Percentiles rank a stretch among this genome's conserved stretches.
These are phyloP conservation scores for Damaliscus lunatus DNA, from an alignment of 2,113 vertebrate species.

Conservation along the genomic window DNA sequence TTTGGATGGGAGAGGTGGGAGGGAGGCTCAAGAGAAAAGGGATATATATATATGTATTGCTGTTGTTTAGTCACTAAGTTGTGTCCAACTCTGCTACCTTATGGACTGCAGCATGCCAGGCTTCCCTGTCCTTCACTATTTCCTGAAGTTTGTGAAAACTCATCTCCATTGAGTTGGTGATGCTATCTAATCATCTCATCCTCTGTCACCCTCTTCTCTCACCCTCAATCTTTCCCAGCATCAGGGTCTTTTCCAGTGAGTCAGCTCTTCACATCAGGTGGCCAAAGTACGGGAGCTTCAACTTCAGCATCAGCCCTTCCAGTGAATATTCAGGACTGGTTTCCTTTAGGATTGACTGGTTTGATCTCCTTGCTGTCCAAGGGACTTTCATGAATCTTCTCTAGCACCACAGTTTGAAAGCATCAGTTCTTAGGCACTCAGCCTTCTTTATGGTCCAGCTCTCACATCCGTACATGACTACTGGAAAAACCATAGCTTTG, in stretches of 20 bases:
- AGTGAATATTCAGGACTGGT: neutral
- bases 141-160: neutral
- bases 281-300: neutral
- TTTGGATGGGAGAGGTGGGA: neutral
- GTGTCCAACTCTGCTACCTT: neutral
- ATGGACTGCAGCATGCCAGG: neutral
- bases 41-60: neutral
- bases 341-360: neutral
- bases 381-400: neutral
- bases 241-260: neutral
- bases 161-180: neutral
- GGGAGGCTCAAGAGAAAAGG: neutral
- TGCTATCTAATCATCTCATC: neutral
- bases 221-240: neutral
- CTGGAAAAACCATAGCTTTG: neutral
- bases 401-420: neutral
- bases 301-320: neutral
- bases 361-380: neutral
- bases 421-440: neutral
- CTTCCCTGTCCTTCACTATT: neutral
- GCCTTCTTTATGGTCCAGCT: neutral
- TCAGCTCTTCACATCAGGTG: neutral
- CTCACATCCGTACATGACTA: neutral
- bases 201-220: neutral
- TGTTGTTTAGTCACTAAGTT: neutral